A percentile compares a stretch with the other conserved stretches of the same genome.
These are phyloP conservation scores for Typhlomys cinereus DNA, from an alignment of 2,113 vertebrate species.

Conservation along the genomic window DNA sequence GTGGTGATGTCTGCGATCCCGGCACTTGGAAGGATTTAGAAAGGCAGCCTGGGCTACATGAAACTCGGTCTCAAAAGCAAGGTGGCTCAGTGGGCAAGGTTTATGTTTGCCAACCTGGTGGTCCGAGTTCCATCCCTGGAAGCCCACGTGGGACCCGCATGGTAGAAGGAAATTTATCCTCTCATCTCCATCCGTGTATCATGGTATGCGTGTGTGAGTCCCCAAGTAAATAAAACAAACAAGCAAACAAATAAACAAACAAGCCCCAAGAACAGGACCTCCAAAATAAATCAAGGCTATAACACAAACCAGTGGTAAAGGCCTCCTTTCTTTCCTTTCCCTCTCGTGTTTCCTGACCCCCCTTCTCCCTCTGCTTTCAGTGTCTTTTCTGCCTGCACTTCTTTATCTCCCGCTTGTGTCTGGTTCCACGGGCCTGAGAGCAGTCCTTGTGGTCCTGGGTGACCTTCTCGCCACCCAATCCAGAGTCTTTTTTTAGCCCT, in stretches of 20 bases:
- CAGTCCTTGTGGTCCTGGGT: background rate
- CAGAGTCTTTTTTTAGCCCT: constrained; percentile 58
- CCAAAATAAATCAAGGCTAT: no score
- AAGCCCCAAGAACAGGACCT: background rate
- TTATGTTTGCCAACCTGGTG: no score
- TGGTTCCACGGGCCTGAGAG: background rate
- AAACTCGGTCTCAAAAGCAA: no score
- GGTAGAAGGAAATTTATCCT: no score
- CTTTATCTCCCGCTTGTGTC: background rate
- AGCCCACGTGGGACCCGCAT: no score
- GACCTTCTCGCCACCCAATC: constrained; percentile 58
- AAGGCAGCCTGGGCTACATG: background rate
- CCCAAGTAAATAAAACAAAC: no score
- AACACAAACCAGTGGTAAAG: background rate
- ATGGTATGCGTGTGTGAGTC: no score
- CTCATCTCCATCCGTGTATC: no score
- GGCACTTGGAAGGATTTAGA: no score
- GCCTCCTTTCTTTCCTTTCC: background rate
- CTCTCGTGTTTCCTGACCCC: background rate
- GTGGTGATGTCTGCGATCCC: background rate
- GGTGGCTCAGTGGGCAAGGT: no score
- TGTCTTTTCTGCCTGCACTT: background rate
- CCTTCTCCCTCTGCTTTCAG: background rate
- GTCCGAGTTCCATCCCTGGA: no score
- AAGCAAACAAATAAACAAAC: background rate